Conservation (phyloP, 1,140 invertebrate genomes). For the Triops longicaudatus region DNA sequence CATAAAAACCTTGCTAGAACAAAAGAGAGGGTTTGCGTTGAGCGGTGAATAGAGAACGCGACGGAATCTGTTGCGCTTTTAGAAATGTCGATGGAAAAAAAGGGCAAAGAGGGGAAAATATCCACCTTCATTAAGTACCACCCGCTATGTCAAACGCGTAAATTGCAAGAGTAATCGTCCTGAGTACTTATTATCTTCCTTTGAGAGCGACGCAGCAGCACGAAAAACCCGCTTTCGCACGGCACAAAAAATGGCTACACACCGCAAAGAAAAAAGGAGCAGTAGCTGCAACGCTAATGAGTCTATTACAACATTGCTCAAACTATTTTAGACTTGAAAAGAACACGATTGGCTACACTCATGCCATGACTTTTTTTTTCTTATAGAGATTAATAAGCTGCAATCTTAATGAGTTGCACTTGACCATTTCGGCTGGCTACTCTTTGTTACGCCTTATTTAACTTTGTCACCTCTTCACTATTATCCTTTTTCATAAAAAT, state of each 20-base stretch:
- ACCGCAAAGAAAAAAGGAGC: background rate
- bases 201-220: background rate
- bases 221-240: background rate
- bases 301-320: background rate
- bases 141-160: constrained; percentile 1
- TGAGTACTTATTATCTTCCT: background rate
- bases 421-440: no score
- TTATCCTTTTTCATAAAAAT: no score
- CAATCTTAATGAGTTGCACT: no score
- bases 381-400: no score
- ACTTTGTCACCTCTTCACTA: no score
- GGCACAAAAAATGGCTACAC: background rate
- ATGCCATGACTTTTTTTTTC: no score
- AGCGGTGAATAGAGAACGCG: background rate
- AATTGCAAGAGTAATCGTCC: background rate
- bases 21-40: background rate
- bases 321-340: background rate
- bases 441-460: no score
- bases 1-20: background rate
- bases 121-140: constrained; percentile 4
- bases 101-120: background rate
- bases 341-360: no score
- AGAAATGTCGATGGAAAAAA: background rate
- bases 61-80: constrained; percentile 2
- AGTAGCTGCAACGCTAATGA: background rate